A percentile compares a stretch with the other conserved stretches of the same genome.
These are phyloP conservation scores for Thalassaphorura encarpata DNA, from an alignment of 1,140 invertebrate genomes.

Conservation along the genomic window DNA sequence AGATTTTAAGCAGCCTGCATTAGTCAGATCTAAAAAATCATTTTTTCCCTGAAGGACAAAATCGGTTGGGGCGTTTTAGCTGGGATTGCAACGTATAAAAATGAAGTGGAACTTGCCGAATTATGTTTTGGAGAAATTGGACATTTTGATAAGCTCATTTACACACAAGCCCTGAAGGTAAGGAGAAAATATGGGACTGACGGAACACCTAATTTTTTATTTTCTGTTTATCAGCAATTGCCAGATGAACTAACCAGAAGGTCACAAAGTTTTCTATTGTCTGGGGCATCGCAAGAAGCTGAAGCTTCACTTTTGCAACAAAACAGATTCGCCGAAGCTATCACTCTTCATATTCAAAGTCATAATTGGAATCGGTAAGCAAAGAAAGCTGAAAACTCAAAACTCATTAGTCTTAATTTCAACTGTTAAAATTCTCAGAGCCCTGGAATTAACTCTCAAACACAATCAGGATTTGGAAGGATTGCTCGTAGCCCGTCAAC, in stretches of 20 bases:
- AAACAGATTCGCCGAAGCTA: constrained; percentile 34
- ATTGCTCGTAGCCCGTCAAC: constrained; percentile 40
- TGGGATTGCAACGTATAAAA: constrained; percentile 66
- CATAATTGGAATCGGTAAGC: constrained; percentile 68
- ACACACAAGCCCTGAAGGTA: constrained; percentile 71
- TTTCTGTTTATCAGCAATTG: constrained; percentile 39
- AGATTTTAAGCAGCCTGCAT: too few relatives aligned
- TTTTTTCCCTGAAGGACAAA: too few relatives aligned
- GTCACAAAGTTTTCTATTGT: too few relatives aligned
- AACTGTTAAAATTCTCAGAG: constrained; percentile 46
- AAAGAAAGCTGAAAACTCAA: neutral
- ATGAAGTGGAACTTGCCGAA: constrained; percentile 73
- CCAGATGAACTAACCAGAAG: too few relatives aligned
- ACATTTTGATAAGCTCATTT: constrained; percentile 83
- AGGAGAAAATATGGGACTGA: neutral
- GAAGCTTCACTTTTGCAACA: constrained; percentile 68
- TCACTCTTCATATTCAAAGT: constrained; percentile 66
- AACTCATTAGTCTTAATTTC: constrained; percentile 7
- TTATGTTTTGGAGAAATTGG: constrained; percentile 86
- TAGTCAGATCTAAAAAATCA: too few relatives aligned
- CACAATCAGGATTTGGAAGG: constrained; percentile 65
- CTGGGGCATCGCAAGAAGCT: constrained; percentile 62
- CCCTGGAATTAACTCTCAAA: constrained; percentile 71
- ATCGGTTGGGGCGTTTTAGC: constrained; percentile 83
- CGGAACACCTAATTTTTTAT: neutral